Conservation (phyloP, 2,888 invertebrate genomes). For the Agrypnus murinus region DNA sequence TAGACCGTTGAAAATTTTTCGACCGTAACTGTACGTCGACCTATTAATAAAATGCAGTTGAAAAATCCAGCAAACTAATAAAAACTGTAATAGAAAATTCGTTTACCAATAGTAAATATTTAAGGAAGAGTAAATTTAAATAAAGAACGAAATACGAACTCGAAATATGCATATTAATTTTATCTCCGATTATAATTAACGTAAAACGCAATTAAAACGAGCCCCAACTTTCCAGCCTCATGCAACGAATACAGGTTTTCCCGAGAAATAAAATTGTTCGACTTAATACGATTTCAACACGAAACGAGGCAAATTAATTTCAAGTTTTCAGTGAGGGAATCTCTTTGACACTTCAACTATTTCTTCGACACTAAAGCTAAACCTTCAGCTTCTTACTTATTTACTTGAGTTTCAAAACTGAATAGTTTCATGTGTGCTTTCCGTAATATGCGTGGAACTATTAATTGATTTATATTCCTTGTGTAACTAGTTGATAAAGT, state of each 20-base stretch:
- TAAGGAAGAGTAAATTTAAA: too few relatives aligned
- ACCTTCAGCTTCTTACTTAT: too few relatives aligned
- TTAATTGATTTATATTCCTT: slow-evolving; percentile 14
- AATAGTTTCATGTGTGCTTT: neutral
- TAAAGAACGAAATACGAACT: neutral
- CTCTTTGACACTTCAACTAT: slow-evolving; percentile 10
- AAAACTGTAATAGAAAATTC: too few relatives aligned
- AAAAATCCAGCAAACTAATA: too few relatives aligned
- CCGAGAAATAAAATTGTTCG: slow-evolving; percentile 18
- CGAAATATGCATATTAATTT: slow-evolving; percentile 23
- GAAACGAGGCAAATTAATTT: slow-evolving; percentile 22
- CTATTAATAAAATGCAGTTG: too few relatives aligned
- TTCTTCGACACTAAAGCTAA: too few relatives aligned
- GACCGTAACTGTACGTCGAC: too few relatives aligned
- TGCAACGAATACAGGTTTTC: neutral
- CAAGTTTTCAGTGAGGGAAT: slow-evolving; percentile 13
- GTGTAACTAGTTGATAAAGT: too few relatives aligned
- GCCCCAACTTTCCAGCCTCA: neutral
- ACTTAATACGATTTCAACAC: slow-evolving; percentile 22
- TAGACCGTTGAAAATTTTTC: too few relatives aligned
- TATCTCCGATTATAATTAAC: slow-evolving; percentile 12
- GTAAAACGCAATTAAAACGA: slow-evolving; percentile 17
- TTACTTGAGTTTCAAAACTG: too few relatives aligned
- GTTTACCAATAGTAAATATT: too few relatives aligned
- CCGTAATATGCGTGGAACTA: slow-evolving; percentile 1